Conservation (phyloP, 2,888 invertebrate species). For the Drosophila formosana region DNA sequence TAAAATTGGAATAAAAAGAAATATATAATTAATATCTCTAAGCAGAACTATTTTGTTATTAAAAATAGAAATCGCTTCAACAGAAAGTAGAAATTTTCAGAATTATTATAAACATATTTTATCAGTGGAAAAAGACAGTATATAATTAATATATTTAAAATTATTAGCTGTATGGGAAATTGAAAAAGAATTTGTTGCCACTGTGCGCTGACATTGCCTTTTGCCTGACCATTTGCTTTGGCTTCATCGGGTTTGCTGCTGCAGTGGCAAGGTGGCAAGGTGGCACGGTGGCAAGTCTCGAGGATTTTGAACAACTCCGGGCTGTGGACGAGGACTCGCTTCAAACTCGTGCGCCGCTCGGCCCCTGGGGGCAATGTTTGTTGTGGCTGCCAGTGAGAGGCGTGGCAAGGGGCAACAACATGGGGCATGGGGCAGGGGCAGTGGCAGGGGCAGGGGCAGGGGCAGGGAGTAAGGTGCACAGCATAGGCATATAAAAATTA, state of each 20-base stretch:
- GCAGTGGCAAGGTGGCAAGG: background rate
- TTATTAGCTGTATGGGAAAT: too few relatives aligned
- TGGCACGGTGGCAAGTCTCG: background rate
- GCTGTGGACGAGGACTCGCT: conserved; percentile 38
- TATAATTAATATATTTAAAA: too few relatives aligned
- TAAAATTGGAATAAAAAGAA: too few relatives aligned
- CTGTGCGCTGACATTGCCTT: conserved; percentile 34
- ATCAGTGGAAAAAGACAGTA: too few relatives aligned
- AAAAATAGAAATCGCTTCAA: too few relatives aligned
- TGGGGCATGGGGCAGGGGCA: background rate
- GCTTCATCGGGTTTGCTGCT: conserved; percentile 37
- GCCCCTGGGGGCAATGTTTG: conserved; percentile 4
- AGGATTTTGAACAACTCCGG: conserved; percentile 54
- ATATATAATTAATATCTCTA: too few relatives aligned
- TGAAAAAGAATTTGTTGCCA: conserved; percentile 14
- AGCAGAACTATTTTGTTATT: too few relatives aligned
- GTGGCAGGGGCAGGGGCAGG: too few relatives aligned
- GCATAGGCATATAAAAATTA: conserved; percentile 67
- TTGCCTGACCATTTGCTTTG: conserved; percentile 53
- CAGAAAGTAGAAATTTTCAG: too few relatives aligned
- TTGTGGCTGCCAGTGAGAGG: conserved; percentile 8
- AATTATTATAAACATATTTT: too few relatives aligned
- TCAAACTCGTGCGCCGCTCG: background rate
- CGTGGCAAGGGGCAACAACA: background rate
- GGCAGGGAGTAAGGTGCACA: background rate